Evolutionary conservation across 2,113 vertebrate species (phyloP).

Genomic region (Brachirus orientalis): DNA sequence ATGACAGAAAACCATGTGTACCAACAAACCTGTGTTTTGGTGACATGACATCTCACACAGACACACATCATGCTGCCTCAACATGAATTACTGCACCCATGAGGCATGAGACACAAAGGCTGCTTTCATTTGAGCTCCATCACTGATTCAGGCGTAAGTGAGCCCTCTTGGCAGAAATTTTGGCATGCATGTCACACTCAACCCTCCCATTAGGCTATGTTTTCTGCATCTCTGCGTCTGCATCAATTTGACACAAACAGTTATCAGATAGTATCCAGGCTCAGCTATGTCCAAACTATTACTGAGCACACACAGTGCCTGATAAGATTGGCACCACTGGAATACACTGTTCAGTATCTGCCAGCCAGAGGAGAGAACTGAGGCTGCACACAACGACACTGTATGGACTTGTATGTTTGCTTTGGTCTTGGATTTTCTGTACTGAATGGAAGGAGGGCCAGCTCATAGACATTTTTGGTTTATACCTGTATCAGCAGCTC

Average conservation of each 20-base stretch:
- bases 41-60: too few species aligned
- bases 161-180: neutral
- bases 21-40: too few species aligned
- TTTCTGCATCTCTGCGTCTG: conserved; percentile 46
- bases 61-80: neutral
- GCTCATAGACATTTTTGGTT: conserved; percentile 9
- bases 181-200: conserved; percentile 13
- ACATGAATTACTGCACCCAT: neutral
- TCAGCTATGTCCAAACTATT: conserved; percentile 52
- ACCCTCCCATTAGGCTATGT: conserved; percentile 8
- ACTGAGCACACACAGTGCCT: conserved; percentile 48
- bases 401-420: conserved; percentile 46
- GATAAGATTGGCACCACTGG: conserved; percentile 62
- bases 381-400: conserved; percentile 49
- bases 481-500: neutral
- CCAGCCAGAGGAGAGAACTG: conserved; percentile 31
- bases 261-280: conserved; percentile 59
- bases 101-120: neutral
- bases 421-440: conserved; percentile 31
- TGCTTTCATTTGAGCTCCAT: conserved; percentile 7
- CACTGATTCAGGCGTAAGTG: neutral
- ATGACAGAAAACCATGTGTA: too few species aligned
- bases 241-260: conserved; percentile 38
- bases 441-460: conserved; percentile 28
- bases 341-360: conserved; percentile 37